Percentiles rank a stretch among this genome's conserved stretches.
Conservation (phyloP, 2,888 invertebrate species). For the Pristionchus japonicus region DNA sequence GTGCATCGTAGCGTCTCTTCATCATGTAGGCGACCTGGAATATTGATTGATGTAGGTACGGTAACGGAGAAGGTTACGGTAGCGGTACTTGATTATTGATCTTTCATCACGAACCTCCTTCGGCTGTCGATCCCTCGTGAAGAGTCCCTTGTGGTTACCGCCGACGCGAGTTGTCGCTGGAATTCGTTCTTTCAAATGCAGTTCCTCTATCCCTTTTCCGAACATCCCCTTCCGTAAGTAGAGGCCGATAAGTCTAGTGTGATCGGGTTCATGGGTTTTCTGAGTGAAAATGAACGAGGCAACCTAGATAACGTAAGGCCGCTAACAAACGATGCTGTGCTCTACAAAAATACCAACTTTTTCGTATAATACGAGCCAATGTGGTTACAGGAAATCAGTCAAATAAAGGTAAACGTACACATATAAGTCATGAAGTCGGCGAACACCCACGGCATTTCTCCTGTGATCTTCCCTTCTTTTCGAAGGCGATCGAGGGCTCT, state of each 20-base stretch:
- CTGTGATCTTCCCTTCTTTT: slow-evolving; percentile 82
- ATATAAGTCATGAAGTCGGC: slow-evolving; percentile 97
- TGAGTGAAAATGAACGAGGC: no score
- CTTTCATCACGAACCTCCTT: slow-evolving; percentile 78
- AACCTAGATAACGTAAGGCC: no score
- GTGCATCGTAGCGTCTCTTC: slow-evolving; percentile 82
- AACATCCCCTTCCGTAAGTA: no score
- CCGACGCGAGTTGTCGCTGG: slow-evolving; percentile 68
- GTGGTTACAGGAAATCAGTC: background rate
- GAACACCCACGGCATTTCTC: slow-evolving; percentile 99
- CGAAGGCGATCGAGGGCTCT: slow-evolving; percentile 86
- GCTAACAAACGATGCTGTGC: no score
- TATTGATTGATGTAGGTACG: background rate
- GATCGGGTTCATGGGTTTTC: no score
- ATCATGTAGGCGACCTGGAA: slow-evolving; percentile 85
- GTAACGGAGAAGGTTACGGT: no score
- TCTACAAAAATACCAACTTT: no score
- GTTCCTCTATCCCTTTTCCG: background rate
- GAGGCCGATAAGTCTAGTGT: no score
- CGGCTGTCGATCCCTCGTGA: slow-evolving; percentile 91
- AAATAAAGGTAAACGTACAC: slow-evolving; percentile 79
- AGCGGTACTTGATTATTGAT: background rate
- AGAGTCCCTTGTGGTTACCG: slow-evolving; percentile 81
- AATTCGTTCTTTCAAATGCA: slow-evolving; percentile 47
- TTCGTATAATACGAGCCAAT: background rate